Base-by-base conservation (phyloP, 2,113 vertebrate genomes). In the Cichladusa arquata region DNA sequence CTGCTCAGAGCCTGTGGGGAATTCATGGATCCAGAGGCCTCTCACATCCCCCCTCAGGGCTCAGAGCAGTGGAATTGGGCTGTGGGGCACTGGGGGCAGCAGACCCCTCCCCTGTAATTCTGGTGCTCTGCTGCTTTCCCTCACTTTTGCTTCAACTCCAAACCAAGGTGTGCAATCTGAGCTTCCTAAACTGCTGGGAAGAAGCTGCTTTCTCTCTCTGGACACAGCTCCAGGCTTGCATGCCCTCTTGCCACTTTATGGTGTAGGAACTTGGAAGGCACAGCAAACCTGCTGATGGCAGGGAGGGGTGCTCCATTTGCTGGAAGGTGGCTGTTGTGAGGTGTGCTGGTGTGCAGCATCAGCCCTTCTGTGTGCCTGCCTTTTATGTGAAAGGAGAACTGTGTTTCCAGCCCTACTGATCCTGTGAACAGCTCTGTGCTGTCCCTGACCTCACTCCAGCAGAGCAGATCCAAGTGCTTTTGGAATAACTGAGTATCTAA, bases 51-150 rank as follows among this genome's bases (percentile, higher is more conserved):
- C 29, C 34, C 38, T 70, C 14, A 60, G 1, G 5, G 56, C 81
- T 79, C 48, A 61, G 40, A 57, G 62, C 36, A 54, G 40, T 0
- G 0, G 60, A 20, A 3, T 5, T 67, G 64, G 28, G 33, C 42
- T 70, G 19, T 58, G 66, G 56, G 58, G 31, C 0, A 12, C 34
- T 31, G 88, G 38, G 65, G 29, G 29, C 2, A 13, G 34, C 74
- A 66, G 50, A 69, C 4, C 31, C 15, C 16, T 54, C 26, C 33
- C 1, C 0, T 60, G 31, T 19, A 14, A 51, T 88, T 48, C 19
- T 40, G 36, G 16, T 72, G 65, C 36, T 76, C 58, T 92, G 34
- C 36, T 90, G 57, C 79, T 85, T 90, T 72, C 58, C 22, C 19
- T 64, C 1, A 0, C 34, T 87, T 31, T n/a, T 53, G 6, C 81